phyloP scores from a whole-genome alignment of 2,797 vertebrate genomes.

The Chloroceryle inda region DNA sequence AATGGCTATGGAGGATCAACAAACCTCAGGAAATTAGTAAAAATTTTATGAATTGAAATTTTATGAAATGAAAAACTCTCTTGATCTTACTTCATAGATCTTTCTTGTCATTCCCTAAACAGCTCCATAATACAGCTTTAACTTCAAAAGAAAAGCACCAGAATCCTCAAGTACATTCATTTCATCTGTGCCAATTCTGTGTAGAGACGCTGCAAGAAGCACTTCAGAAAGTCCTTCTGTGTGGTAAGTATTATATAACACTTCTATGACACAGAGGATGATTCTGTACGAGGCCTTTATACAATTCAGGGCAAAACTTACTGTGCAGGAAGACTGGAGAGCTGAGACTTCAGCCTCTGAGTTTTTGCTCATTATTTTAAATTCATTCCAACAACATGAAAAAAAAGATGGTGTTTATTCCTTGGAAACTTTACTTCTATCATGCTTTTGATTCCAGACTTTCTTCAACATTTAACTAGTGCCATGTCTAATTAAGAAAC shows the following conservation, averaged over 20 bases:
- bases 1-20: not conserved
- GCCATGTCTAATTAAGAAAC: not conserved
- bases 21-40: not conserved
- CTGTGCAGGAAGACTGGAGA: not conserved
- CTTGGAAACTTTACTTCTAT: not conserved
- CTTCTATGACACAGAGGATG: not conserved
- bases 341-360: not conserved
- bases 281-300: not conserved
- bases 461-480: not conserved
- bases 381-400: not conserved
- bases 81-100: not conserved
- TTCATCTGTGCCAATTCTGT: not conserved
- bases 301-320: not conserved
- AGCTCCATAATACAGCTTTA: not conserved
- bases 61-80: not conserved
- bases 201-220: not conserved
- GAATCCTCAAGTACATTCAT: not conserved
- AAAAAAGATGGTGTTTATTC: not conserved
- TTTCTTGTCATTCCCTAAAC: not conserved
- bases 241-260: rapidly evolving
- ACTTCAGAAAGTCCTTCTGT: not conserved
- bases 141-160: not conserved
- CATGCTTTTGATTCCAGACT: not conserved
- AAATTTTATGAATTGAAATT: not conserved
- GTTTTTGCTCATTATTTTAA: not conserved